phyloP scores from a whole-genome alignment of 2,888 invertebrate species.

The Idaea biselata region DNA sequence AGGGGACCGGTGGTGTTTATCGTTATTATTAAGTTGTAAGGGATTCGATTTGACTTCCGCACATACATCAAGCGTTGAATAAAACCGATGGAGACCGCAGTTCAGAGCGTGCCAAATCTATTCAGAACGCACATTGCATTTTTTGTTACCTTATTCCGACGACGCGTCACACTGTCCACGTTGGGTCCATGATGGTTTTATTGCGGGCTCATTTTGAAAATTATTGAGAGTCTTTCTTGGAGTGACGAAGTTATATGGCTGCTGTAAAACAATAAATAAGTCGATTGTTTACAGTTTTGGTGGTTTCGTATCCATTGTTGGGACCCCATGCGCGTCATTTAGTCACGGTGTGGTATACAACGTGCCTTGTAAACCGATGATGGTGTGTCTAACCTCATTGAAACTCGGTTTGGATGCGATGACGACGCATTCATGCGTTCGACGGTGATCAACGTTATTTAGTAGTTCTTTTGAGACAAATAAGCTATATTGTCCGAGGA shows the following conservation, averaged over 20 bases:
- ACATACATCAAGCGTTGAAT: conserved; percentile 62
- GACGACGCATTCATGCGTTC: conserved; percentile 41
- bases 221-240: conserved; percentile 59
- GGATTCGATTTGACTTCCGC: conserved; percentile 68
- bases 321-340: conserved; percentile 64
- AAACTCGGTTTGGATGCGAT: conserved; percentile 50
- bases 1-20: conserved; percentile 71
- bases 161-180: conserved; percentile 38
- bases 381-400: conserved; percentile 53
- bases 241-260: conserved; percentile 66
- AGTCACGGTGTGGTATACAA: conserved; percentile 48
- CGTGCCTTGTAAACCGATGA: conserved; percentile 55
- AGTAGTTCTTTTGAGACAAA: conserved; percentile 48
- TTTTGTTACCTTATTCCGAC: conserved; percentile 36
- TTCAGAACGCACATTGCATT: conserved; percentile 46
- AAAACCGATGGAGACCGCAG: conserved; percentile 46
- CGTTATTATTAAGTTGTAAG: conserved; percentile 74
- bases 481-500: conserved; percentile 36
- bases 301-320: conserved; percentile 45
- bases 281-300: conserved; percentile 68
- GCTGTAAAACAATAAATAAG: conserved; percentile 77
- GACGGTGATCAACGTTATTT: conserved; percentile 43
- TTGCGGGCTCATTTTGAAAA: conserved; percentile 67
- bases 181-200: conserved; percentile 70
- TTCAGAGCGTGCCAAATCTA: conserved; percentile 66